These are phyloP conservation scores for Cyphomyrmex costatus DNA, from an alignment of 1,140 invertebrate genomes.

Conservation along the genomic window DNA sequence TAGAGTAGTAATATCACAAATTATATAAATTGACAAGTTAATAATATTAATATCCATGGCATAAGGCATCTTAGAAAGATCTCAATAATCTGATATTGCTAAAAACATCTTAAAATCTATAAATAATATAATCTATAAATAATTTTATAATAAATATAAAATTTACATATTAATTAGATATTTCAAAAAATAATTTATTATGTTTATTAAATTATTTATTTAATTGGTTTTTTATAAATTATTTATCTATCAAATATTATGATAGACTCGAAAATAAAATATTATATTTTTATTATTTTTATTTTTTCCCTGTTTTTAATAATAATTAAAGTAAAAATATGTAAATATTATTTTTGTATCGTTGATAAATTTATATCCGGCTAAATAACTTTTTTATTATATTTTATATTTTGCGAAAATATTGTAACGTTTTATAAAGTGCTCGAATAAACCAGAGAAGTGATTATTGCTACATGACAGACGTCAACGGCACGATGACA, in stretches of 20 bases:
- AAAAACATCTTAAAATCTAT: too few relatives aligned
- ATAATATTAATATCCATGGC: too few relatives aligned
- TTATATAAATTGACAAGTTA: too few relatives aligned
- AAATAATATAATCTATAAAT: too few relatives aligned
- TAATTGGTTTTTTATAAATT: background rate
- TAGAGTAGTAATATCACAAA: too few relatives aligned
- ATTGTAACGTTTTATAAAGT: background rate
- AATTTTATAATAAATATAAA: too few relatives aligned
- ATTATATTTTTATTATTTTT: background rate
- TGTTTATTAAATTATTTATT: too few relatives aligned
- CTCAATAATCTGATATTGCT: too few relatives aligned
- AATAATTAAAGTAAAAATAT: background rate
- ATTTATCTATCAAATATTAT: background rate
- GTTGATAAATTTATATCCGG: background rate
- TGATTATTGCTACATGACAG: slow-evolving; percentile 53
- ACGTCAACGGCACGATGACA: slow-evolving; percentile 22
- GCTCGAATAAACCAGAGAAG: slow-evolving; percentile 4
- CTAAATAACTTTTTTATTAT: background rate
- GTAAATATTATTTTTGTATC: background rate
- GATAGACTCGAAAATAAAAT: background rate
- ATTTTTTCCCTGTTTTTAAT: background rate
- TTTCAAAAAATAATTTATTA: background rate
- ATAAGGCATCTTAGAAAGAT: too few relatives aligned
- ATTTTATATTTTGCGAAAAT: background rate
- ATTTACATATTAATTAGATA: too few relatives aligned